These are phyloP conservation scores for Leptinotarsa texana DNA, from an alignment of 1,140 invertebrate species.

Conservation along the genomic window DNA sequence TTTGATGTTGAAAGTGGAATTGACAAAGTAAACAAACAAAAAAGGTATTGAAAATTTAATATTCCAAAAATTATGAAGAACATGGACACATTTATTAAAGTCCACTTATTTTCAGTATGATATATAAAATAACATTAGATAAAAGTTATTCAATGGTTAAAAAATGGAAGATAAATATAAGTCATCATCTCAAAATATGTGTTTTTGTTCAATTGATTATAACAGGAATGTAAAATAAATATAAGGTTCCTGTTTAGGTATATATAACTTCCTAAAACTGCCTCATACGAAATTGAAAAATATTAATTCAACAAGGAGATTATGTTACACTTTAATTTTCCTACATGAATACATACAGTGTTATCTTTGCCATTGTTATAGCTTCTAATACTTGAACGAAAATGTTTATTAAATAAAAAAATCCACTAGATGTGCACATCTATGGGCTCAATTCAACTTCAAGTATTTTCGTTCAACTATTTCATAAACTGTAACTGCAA, in stretches of 20 bases:
- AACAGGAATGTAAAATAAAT: conserved; percentile 31
- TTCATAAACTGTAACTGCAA: not conserved
- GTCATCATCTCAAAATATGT: conserved; percentile 33
- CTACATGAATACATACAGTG: not conserved
- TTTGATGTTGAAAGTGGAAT: not conserved
- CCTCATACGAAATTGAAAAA: conserved; percentile 28
- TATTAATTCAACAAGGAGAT: conserved; percentile 27
- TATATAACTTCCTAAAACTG: conserved; percentile 28
- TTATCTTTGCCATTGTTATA: not conserved
- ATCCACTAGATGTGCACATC: too few species aligned
- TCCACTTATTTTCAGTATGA: conserved; percentile 37
- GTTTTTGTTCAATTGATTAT: conserved; percentile 38
- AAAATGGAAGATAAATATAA: conserved; percentile 41
- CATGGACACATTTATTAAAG: conserved; percentile 26
- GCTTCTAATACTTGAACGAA: not conserved
- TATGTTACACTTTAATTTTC: conserved; percentile 9
- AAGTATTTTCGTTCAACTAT: not conserved
- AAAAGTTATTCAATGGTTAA: conserved; percentile 36
- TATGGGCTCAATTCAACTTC: not conserved
- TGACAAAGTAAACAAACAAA: not conserved
- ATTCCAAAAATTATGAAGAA: conserved; percentile 37
- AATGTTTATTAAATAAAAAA: not conserved
- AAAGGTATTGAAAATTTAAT: conserved; percentile 37
- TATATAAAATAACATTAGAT: conserved; percentile 43
- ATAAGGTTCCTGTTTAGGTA: conserved; percentile 31